These are phyloP conservation scores for Apoda limacodes DNA, from an alignment of 2,888 invertebrate species.

Conservation along the genomic window DNA sequence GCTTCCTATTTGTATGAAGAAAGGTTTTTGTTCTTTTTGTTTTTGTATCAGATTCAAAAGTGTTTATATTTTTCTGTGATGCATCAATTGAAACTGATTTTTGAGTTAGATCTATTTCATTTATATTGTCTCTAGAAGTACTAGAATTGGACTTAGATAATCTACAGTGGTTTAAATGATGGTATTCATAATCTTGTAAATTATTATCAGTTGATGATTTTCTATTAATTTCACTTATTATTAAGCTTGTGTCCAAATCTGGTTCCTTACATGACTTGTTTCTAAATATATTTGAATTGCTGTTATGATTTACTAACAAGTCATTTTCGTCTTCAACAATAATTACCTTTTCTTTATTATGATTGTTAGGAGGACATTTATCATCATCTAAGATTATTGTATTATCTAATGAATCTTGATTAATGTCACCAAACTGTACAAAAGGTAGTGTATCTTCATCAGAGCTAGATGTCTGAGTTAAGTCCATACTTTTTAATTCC, in stretches of 20 bases:
- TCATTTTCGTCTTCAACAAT: conserved; percentile 6
- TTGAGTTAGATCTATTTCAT: conserved; percentile 43
- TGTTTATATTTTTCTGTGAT: too few species aligned
- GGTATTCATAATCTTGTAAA: conserved; percentile 33
- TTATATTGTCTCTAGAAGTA: conserved; percentile 9
- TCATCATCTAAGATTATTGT: conserved; percentile 26
- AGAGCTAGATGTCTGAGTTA: conserved; percentile 42
- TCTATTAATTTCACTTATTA: too few species aligned
- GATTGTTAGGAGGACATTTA: conserved; percentile 14
- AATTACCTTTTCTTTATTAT: conserved; percentile 26
- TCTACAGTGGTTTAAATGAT: conserved; percentile 29
- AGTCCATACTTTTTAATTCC: conserved; percentile 26
- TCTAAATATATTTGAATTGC: too few species aligned
- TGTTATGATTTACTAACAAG: too few species aligned
- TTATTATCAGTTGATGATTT: conserved; percentile 22
- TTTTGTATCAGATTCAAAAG: background rate
- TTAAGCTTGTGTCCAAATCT: too few species aligned
- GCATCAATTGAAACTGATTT: conserved; percentile 21
- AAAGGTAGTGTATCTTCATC: conserved; percentile 33
- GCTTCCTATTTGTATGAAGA: too few species aligned
- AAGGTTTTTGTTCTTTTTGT: conserved; percentile 5
- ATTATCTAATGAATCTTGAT: conserved; percentile 27
- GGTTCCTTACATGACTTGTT: too few species aligned
- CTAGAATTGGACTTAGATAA: conserved; percentile 1
- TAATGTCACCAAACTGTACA: conserved; percentile 26